Evolutionary conservation across 2,113 vertebrate genomes (phyloP), one percentile per base, ranked within the genome.

Genomic region (Pseudorhombus dupliciocellatus): DNA sequence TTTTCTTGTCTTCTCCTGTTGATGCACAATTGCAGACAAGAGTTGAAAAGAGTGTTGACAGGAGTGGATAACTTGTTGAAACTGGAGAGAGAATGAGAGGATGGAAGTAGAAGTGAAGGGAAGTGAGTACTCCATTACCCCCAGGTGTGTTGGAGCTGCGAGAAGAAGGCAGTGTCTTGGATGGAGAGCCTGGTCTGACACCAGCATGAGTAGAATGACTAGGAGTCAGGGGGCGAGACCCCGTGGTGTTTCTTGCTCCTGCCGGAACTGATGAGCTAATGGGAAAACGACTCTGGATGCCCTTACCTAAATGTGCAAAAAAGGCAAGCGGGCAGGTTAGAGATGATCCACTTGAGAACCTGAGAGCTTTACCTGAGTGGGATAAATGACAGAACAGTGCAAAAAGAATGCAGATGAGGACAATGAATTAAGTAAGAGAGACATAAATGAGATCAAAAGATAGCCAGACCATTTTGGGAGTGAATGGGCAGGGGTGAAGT

Each of bases 261-360:
- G 71, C 60, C 68, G 77, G 53, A 76, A 77, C 64, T 57, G 90
- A 79, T 60, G 88, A 85, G 68, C 69, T 89, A 81, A 78, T 75
- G 48, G 89, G 80, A 58, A 86, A 85, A 68, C 37, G 84, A 73
- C 57, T 76, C 15, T 4, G 58, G 75, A 63, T 21, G 8, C 70
- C 78, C 46, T 79, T 74, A 77, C 89, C 93, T 94, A 91, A 30
- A 91, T 79, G 68, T 83, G 80, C 57, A 92, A 66, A 91, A 37
- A 75, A 90, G 37, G 79, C 44, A 82, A 58, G 86, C 64, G 20
- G 20, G 48, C 25, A 60, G 66, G 68, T 80, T 84, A 84, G 50
- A 18, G 30, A 34, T 21, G 31, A 60, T 81, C 68, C 54, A 70
- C 28, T 24, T 67, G 37, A 21, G 28, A 68, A 28, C 20, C 52